Evolutionary conservation across 2,113 vertebrate species (phyloP), one percentile per base, ranked within the genome.

Genomic region (Bos indicus): DNA sequence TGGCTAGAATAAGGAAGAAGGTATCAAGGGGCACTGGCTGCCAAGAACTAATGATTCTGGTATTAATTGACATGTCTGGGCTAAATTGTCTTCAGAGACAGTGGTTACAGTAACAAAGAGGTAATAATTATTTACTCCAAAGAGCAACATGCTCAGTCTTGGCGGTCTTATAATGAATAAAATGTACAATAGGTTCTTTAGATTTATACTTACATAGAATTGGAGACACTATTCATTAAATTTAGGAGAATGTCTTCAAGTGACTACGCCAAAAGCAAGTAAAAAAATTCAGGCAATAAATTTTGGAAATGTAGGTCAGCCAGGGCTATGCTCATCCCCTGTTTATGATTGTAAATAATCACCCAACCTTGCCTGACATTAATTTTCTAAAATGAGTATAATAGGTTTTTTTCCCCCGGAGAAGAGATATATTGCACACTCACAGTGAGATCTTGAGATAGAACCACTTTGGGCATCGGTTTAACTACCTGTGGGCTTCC

Each of bases 51-150:
- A 97, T 98, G 98, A 98, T 98, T 98, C 97, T 98, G 97, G 97
- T 98, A 98, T 98, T 99, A 99, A 98, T 98, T 98, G 98, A 88
- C 98, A 84, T 98, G 98, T 98, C 98, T 98, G 98, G 98, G 96
- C 98, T 98, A 98, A 98, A 96, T 54, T 89, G 80, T 97, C 90
- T 98, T 98, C 95, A 85, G 98, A 98, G 97, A 98, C 97, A 97
- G 98, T 96, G 98, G 98, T 97, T 97, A 95, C 89, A 96, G 62
- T 94, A 97, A 98, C 92, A 97, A 96, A 96, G 71, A 91, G 57
- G 62, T 97, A 98, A 96, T 97, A 97, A 98, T 97, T 98, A 94
- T 94, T 97, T 98, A 98, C 97, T 96, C 93, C 97, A 96, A 98
- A 92, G 96, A 97, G 82, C 94, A 96, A 96, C 95, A 92, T 97